phyloP scores from a whole-genome alignment of 2,113 vertebrate genomes.

The Hippoglossus stenolepis region DNA sequence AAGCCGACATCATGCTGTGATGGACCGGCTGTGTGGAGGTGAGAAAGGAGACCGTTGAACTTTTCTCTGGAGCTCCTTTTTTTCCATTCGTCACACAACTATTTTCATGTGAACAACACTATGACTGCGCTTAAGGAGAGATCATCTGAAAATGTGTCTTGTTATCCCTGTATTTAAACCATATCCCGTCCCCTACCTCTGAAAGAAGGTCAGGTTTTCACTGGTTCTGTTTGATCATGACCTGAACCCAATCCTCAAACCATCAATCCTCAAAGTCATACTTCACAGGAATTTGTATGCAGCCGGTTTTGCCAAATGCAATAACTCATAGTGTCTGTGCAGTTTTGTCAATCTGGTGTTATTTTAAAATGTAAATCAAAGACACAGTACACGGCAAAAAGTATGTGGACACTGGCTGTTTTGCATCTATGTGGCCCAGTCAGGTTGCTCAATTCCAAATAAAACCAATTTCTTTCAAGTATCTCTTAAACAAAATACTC shows the following conservation, averaged over 20 bases:
- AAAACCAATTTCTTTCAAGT: too few relatives aligned
- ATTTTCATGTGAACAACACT: constrained; percentile 1
- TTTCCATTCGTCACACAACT: background rate
- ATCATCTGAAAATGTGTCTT: background rate
- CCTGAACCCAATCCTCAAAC: too few relatives aligned
- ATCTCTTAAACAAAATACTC: too few relatives aligned
- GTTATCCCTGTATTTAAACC: constrained; percentile 6
- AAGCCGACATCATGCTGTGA: background rate
- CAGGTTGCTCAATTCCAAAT: too few relatives aligned
- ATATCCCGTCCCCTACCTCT: background rate
- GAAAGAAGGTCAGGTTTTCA: constrained; percentile 1
- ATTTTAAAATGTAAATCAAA: background rate
- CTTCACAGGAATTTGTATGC: too few relatives aligned
- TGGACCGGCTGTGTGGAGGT: background rate
- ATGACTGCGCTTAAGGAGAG: background rate
- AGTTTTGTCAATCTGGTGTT: too few relatives aligned
- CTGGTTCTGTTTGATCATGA: background rate
- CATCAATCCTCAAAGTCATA: too few relatives aligned
- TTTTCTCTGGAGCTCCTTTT: background rate
- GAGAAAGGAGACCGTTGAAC: constrained; percentile 1
- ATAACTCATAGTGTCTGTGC: too few relatives aligned
- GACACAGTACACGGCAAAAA: background rate
- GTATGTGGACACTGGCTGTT: background rate
- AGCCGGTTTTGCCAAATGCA: too few relatives aligned
- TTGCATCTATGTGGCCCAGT: background rate